Conservation (phyloP, 2,797 vertebrate genomes). For the Vultur gryphus region DNA sequence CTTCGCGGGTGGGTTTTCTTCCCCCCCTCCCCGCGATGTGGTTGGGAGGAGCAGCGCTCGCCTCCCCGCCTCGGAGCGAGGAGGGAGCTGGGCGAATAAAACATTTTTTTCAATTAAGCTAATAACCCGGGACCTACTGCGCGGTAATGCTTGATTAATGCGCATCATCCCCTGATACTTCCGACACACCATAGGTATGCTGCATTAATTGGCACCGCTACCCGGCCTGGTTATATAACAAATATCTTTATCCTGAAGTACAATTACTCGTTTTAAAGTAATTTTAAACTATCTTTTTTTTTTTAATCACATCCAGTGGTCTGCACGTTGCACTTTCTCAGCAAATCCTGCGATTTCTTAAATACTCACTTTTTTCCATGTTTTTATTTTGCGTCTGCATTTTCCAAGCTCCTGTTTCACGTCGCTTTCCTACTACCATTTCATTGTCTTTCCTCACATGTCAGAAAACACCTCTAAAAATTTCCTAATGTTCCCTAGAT, state of each 20-base stretch:
- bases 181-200: background rate
- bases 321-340: rapidly evolving
- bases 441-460: background rate
- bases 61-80: background rate
- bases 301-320: background rate
- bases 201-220: background rate
- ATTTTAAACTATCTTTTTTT: background rate
- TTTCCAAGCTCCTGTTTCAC: background rate
- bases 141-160: background rate
- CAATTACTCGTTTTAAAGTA: background rate
- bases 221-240: background rate
- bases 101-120: background rate
- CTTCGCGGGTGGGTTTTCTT: background rate
- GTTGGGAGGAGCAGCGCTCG: background rate
- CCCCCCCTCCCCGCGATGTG: background rate
- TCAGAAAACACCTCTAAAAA: background rate
- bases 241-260: background rate
- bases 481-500: background rate
- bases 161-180: rapidly evolving
- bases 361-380: background rate
- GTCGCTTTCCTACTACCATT: background rate
- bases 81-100: background rate
- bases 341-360: background rate
- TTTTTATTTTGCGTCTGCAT: background rate
- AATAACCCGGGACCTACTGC: background rate